Evolutionary conservation across 2,888 invertebrate species (phyloP).

Genomic region (Cantharis flavilabris): DNA sequence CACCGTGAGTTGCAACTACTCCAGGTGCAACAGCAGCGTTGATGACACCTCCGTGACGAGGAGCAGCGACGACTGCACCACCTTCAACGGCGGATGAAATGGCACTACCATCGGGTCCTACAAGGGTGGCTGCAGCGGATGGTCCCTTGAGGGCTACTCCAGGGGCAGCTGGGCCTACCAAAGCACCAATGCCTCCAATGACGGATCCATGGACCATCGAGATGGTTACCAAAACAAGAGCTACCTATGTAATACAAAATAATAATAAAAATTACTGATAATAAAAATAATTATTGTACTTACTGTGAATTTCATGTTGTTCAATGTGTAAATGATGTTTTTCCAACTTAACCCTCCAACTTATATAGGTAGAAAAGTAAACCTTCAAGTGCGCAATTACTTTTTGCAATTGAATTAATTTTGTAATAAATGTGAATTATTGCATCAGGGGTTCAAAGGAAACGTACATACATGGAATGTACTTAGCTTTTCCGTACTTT

Average conservation of each 20-base stretch:
- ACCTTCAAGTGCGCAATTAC: background rate
- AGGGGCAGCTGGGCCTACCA: slow-evolving; percentile 27
- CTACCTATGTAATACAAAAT: background rate
- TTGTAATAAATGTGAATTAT: background rate
- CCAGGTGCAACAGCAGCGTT: slow-evolving; percentile 9
- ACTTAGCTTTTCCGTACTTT: background rate
- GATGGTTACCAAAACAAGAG: slow-evolving; percentile 6
- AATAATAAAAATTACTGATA: background rate
- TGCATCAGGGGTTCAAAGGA: background rate
- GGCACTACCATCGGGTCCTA: slow-evolving; percentile 55
- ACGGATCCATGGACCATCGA: slow-evolving; percentile 22
- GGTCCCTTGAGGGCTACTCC: slow-evolving; percentile 27
- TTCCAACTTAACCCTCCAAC: background rate
- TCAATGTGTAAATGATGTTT: background rate
- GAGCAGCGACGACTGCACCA: slow-evolving; percentile 52
- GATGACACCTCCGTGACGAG: slow-evolving; percentile 39
- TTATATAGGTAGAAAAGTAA: background rate
- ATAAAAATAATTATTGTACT: background rate
- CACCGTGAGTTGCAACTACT: background rate
- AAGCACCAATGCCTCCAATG: slow-evolving; percentile 22
- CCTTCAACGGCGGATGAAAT: slow-evolving; percentile 54
- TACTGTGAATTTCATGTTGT: background rate
- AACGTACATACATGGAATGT: background rate
- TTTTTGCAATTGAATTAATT: background rate
- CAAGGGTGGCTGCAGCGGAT: slow-evolving; percentile 22